Evolutionary conservation across 2,888 invertebrate species (phyloP), one percentile per base, ranked within the genome.

Genomic region (Tribolium freemani): DNA sequence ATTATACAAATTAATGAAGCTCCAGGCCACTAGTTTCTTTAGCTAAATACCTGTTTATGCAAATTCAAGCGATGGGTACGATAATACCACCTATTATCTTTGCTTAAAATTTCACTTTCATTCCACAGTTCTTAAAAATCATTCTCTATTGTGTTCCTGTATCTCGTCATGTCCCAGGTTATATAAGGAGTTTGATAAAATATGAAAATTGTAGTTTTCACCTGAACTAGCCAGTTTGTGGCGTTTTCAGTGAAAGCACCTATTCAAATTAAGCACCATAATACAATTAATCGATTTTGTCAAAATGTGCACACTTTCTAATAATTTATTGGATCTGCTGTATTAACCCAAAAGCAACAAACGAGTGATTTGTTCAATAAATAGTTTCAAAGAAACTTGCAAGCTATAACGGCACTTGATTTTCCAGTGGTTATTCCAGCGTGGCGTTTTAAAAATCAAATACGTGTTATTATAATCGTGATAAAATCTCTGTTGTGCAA

Each of bases 221-320:
- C 51, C 10, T 2, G 30, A 30, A 50, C 16, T 2, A 16, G 10
- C 13, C 2, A 54, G 26, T 54, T 53, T 38, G 44, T 13, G 26
- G 26, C 16, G 11, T 63, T 63, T 16, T 46, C 20, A 63, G 63
- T 63, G 63, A 63, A 63, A 63, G 63, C 53, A 44, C 11, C 54
- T 38, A 21, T 21, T 53, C 13, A 66, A 54, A 66, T 58, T 66
- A 46, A 67, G 54, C 56, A 46, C 57, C 50, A 45, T 68, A 68
- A 68, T 21, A 64, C 20, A 46, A 50, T 56, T 68, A 68, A 68
- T 57, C 11, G 66, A 54, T 11, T 66, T 56, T 66, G 45, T 56
- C 30, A 56, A 21, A 64, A 26, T 48, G 46, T 6, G 16, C 5
- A 58, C 30, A 48, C 63, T 50, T 63, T 63, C 50, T 63, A 63